Evolutionary conservation across 2,888 invertebrate genomes (phyloP).

Genomic region (Caenorhabditis imperialis): DNA sequence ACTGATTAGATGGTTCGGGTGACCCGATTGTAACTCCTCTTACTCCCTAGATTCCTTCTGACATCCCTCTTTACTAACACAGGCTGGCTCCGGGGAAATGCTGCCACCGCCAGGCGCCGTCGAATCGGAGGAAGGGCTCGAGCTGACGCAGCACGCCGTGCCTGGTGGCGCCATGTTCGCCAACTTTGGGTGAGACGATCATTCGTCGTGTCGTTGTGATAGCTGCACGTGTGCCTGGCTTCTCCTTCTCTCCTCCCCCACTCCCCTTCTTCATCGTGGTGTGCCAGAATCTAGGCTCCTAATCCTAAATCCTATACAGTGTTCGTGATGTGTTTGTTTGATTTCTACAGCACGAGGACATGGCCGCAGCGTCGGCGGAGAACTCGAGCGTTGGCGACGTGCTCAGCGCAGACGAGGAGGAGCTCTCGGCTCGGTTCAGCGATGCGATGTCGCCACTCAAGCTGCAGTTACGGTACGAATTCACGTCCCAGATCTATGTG

Average conservation of each 20-base stretch:
- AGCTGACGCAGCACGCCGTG: constrained; percentile 57
- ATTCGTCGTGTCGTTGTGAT: constrained; percentile 25
- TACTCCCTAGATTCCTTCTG: not conserved
- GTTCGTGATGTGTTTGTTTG: constrained; percentile 32
- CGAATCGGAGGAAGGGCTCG: constrained; percentile 60
- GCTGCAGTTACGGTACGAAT: constrained; percentile 66
- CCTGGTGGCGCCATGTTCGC: constrained; percentile 67
- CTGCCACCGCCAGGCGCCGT: constrained; percentile 24
- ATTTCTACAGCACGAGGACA: constrained; percentile 64
- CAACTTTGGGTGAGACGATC: constrained; percentile 67
- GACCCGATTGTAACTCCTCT: too few relatives aligned
- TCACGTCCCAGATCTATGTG: constrained; percentile 4
- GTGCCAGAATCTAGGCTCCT: constrained; percentile 32
- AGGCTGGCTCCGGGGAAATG: constrained; percentile 57
- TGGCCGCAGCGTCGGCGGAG: constrained; percentile 58
- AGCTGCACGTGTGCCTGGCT: constrained; percentile 18
- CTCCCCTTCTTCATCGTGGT: constrained; percentile 4
- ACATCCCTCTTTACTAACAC: constrained; percentile 1
- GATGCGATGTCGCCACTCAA: constrained; percentile 63
- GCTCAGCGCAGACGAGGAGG: constrained; percentile 51
- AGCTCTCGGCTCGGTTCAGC: constrained; percentile 34
- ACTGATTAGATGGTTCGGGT: too few relatives aligned
- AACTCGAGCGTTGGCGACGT: constrained; percentile 39
- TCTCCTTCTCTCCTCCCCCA: not conserved
- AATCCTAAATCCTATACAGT: not conserved